Conservation (phyloP, 2,113 vertebrate genomes). For the Calidris pygmaea region DNA sequence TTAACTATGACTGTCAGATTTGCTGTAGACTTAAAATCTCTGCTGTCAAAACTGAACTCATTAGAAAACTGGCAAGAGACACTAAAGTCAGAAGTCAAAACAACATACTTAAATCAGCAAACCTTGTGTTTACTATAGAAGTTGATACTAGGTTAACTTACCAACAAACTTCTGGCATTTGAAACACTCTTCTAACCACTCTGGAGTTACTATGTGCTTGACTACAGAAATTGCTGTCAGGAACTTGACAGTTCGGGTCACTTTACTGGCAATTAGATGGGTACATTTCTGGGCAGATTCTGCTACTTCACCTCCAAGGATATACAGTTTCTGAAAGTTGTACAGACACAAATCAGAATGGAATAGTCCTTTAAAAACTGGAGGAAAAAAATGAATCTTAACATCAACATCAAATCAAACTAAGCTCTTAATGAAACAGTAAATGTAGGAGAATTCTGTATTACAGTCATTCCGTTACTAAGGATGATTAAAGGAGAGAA, state of each 20-base stretch:
- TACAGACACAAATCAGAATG: neutral
- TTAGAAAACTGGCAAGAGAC: neutral
- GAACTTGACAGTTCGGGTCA: constrained; percentile 95
- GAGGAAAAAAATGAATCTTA: neutral
- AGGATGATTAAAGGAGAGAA: neutral
- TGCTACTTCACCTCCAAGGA: constrained; percentile 91
- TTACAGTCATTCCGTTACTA: neutral
- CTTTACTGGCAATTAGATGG: constrained; percentile 91
- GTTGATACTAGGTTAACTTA: constrained; percentile 41
- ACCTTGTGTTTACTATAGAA: neutral
- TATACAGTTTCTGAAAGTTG: constrained; percentile 84
- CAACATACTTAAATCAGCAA: neutral
- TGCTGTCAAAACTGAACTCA: neutral
- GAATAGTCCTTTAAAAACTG: neutral
- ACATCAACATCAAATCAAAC: neutral
- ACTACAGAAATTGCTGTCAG: constrained; percentile 93
- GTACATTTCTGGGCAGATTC: constrained; percentile 89
- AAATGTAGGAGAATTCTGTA: neutral
- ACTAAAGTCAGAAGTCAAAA: neutral
- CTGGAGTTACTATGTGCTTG: constrained; percentile 90
- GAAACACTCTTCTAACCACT: constrained; percentile 97
- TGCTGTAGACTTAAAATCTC: neutral
- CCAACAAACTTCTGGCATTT: constrained; percentile 90
- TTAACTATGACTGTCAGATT: neutral
- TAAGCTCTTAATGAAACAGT: neutral